Evolutionary conservation across 2,888 invertebrate species (phyloP), one percentile per base, ranked within the genome.

Genomic region (Perizoma flavofasciatum): DNA sequence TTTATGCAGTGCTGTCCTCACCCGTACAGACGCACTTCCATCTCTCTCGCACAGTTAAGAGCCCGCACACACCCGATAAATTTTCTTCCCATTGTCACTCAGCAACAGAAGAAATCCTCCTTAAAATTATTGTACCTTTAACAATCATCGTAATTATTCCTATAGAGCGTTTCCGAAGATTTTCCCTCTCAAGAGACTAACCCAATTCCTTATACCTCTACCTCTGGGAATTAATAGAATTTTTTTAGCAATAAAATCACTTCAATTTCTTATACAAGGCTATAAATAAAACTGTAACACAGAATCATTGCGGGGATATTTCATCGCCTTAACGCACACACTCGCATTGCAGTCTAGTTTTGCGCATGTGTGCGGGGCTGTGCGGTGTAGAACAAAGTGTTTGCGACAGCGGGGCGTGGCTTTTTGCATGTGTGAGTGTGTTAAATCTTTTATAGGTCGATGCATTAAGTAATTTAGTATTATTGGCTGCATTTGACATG

Each of bases 391-490:
- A 83, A 86, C 86, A 86, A 88, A 85, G 85, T 73, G 67, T 73
- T 73, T 78, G 72, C 69, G 73, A 55, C 63, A 52, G 45, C 71
- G 72, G 76, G 88, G 88, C 79, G 88, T 79, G 87, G 84, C 75
- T 10, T 71, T 35, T 55, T 72, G 75, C 49, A 63, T 72, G 85
- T 81, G 83, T 83, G 84, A 58, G 86, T 81, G 85, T 71, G 81
- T 81, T 89, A 88, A 89, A 90, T 90, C 89, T 90, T 90, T 89
- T 88, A 90, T 89, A 90, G 90, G 87, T 89, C 87, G 88, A 76
- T 90, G 90, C 90, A 88, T 90, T 90, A 87, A 89, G 88, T 90
- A 88, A 90, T 91, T 90, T 90, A 91, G 81, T 89, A 85, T 87
- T 84, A 87, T 86, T 80, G 80, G 79, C 81, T 90, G 89, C 88